Percentiles rank a stretch among this genome's conserved stretches.
phyloP scores from a whole-genome alignment of 2,113 vertebrate genomes.

The Rhabdornis inornatus region DNA sequence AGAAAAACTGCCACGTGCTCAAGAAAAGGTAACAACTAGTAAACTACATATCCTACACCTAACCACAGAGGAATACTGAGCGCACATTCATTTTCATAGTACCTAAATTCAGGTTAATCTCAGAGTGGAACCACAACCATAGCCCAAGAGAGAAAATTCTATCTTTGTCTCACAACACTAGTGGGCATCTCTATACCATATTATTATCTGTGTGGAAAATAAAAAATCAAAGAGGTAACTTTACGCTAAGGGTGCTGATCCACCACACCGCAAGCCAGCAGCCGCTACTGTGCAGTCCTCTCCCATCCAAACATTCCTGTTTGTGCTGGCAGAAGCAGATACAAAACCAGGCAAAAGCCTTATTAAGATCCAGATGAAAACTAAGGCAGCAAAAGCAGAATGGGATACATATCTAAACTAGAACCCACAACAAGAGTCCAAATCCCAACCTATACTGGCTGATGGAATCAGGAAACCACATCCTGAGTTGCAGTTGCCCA shows the following conservation, averaged over 20 bases:
- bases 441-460: not conserved
- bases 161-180: not conserved
- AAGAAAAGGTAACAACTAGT: not conserved
- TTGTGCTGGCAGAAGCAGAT: not conserved
- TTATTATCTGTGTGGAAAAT: not conserved
- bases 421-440: not conserved
- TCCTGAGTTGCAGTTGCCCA: not conserved
- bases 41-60: not conserved
- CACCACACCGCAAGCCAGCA: not conserved
- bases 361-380: not conserved
- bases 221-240: not conserved
- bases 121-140: not conserved
- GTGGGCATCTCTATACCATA: not conserved
- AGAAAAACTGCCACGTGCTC: not conserved
- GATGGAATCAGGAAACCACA: not conserved
- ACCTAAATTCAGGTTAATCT: not conserved
- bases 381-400: not conserved
- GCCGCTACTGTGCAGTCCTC: not conserved
- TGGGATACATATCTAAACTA: not conserved
- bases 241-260: not conserved
- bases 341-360: not conserved
- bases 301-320: not conserved
- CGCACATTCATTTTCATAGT: accelerated
- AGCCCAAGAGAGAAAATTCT: not conserved
- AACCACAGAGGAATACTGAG: not conserved